These are phyloP conservation scores for Nycticryphes semicollaris DNA, from an alignment of 2,113 vertebrate genomes.

Conservation along the genomic window DNA sequence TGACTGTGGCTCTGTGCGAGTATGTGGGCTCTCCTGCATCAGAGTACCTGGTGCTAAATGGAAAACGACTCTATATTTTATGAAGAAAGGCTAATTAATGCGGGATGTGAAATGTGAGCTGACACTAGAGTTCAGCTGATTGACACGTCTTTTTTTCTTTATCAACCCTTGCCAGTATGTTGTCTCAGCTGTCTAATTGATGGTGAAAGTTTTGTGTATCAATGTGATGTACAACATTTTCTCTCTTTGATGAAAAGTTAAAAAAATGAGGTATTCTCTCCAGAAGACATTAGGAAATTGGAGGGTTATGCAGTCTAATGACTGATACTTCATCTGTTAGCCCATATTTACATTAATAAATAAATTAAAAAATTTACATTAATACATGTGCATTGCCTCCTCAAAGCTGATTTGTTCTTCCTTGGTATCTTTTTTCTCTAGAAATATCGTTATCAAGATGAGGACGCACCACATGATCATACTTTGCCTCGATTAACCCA, in stretches of 20 bases:
- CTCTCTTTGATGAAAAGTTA: background rate
- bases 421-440: conserved; percentile 14
- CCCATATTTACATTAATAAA: background rate
- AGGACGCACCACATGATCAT: conserved; percentile 88
- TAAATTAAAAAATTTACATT: no score
- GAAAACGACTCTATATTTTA: background rate
- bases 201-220: background rate
- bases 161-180: background rate
- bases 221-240: background rate
- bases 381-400: background rate
- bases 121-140: background rate
- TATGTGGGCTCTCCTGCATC: background rate
- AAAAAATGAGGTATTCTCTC: background rate
- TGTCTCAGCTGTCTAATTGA: background rate
- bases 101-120: background rate
- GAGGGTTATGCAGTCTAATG: background rate
- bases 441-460: conserved; percentile 96
- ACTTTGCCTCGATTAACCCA: conserved; percentile 89
- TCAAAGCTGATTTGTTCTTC: background rate
- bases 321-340: background rate
- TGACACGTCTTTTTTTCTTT: background rate
- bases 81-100: background rate
- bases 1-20: background rate
- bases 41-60: background rate
- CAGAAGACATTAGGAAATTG: background rate